These are phyloP conservation scores for Sycophila sp. DNA, from an alignment of 1,140 invertebrate genomes.

Conservation along the genomic window DNA sequence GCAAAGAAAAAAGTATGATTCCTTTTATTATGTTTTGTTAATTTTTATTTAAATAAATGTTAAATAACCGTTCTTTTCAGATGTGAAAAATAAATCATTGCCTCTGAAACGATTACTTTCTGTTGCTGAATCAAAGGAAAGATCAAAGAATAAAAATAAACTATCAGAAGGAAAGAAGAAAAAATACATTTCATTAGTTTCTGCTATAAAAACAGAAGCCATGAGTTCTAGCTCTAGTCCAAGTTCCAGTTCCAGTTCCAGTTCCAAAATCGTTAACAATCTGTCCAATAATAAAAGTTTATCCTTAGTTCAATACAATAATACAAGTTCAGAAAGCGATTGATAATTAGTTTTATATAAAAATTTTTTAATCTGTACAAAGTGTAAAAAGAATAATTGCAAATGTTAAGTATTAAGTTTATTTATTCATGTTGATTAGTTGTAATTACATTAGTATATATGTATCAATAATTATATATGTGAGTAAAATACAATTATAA, in stretches of 20 bases:
- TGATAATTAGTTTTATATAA: conserved; percentile 43
- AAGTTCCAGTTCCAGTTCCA: background rate
- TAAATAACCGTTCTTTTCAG: conserved; percentile 43
- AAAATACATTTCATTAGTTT: conserved; percentile 24
- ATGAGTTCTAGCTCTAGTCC: background rate
- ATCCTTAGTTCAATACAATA: conserved; percentile 61
- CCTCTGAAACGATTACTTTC: conserved; percentile 53
- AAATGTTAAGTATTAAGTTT: conserved; percentile 18
- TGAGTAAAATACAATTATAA: conserved; percentile 35
- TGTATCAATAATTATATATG: conserved; percentile 40
- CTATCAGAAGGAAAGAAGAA: conserved; percentile 34
- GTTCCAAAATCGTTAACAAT: conserved; percentile 33
- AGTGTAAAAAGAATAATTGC: conserved; percentile 40
- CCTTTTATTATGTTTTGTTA: background rate
- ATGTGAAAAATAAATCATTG: conserved; percentile 32
- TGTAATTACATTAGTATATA: background rate
- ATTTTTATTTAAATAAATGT: background rate
- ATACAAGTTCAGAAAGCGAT: conserved; percentile 60
- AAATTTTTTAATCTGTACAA: conserved; percentile 26
- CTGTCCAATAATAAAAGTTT: background rate
- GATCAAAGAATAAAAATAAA: conserved; percentile 39
- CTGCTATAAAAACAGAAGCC: conserved; percentile 34
- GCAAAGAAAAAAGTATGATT: conserved; percentile 15
- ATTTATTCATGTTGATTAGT: conserved; percentile 37
- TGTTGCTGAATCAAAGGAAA: conserved; percentile 50